These are phyloP conservation scores for Beroe ovata DNA, from an alignment of 37 sponge, comb jelly and placozoan species.

Conservation along the genomic window DNA sequence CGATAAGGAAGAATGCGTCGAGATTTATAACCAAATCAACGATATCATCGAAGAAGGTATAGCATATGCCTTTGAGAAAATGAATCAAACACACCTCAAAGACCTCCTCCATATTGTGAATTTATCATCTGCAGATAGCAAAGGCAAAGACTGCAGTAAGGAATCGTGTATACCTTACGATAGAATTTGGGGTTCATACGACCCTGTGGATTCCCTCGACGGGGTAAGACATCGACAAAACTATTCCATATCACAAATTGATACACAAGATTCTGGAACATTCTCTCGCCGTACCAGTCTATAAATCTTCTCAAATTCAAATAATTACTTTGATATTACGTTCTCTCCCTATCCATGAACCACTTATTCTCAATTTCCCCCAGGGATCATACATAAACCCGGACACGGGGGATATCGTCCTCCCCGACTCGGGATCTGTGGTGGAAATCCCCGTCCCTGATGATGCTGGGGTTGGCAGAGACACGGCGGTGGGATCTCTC, in stretches of 20 bases:
- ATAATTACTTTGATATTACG: no score
- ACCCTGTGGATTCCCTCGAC: neutral
- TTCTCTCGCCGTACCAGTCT: no score
- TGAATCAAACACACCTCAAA: no score
- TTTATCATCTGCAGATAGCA: neutral
- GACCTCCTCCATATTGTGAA: no score
- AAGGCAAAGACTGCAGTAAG: constrained; percentile 35
- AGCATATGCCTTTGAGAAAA: no score
- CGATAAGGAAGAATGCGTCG: constrained; percentile 15
- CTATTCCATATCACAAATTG: no score
- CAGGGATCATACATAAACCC: constrained; percentile 58
- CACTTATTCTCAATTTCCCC: no score
- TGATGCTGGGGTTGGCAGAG: neutral
- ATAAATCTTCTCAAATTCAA: no score
- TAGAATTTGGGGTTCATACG: neutral
- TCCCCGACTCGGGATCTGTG: constrained; percentile 3
- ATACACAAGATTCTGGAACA: no score
- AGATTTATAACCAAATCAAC: constrained; percentile 17
- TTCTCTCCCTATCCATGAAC: no score
- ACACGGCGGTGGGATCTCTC: neutral
- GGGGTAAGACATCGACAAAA: constrained; percentile 4
- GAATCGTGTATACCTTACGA: constrained; percentile 51
- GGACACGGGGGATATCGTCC: neutral
- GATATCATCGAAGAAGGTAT: constrained; percentile 4
- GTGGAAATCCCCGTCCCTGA: constrained; percentile 7